phyloP scores from a whole-genome alignment of 2,797 vertebrate genomes.

The Silurus aristotelis region DNA sequence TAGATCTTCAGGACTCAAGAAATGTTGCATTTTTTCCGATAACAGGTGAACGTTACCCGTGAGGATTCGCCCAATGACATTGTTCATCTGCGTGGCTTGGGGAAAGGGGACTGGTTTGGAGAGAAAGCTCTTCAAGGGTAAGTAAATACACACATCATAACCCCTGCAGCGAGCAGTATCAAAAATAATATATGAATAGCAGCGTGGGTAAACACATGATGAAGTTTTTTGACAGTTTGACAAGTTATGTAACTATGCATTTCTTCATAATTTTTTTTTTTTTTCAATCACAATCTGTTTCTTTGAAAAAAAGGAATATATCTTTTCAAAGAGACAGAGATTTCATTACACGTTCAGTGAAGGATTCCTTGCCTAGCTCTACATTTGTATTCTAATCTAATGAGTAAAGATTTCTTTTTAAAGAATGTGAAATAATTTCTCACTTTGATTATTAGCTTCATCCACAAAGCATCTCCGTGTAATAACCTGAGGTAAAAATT shows the following conservation, averaged over 20 bases:
- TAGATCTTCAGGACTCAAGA: neutral
- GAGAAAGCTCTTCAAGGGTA: constrained; percentile 90
- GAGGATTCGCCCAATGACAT: constrained; percentile 82
- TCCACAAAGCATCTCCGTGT: neutral
- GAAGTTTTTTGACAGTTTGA: neutral
- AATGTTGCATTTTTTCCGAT: neutral
- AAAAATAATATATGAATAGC: too few species aligned
- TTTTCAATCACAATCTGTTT: neutral
- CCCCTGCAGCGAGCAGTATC: neutral
- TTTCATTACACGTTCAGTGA: neutral
- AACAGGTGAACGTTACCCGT: constrained; percentile 84
- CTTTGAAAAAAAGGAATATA: neutral
- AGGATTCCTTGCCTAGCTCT: neutral
- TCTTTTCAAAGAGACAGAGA: neutral
- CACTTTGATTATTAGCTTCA: neutral
- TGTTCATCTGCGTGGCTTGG: constrained; percentile 80
- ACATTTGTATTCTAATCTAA: neutral
- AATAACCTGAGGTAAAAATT: neutral
- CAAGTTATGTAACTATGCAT: neutral
- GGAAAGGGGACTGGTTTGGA: constrained; percentile 88
- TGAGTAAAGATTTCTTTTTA: neutral
- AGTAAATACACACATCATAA: constrained; percentile 52
- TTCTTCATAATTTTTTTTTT: neutral
- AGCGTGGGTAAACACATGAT: neutral
- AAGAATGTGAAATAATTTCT: neutral